These are phyloP conservation scores for Eurytoma adleriae DNA, from an alignment of 2,888 invertebrate genomes.

Conservation along the genomic window DNA sequence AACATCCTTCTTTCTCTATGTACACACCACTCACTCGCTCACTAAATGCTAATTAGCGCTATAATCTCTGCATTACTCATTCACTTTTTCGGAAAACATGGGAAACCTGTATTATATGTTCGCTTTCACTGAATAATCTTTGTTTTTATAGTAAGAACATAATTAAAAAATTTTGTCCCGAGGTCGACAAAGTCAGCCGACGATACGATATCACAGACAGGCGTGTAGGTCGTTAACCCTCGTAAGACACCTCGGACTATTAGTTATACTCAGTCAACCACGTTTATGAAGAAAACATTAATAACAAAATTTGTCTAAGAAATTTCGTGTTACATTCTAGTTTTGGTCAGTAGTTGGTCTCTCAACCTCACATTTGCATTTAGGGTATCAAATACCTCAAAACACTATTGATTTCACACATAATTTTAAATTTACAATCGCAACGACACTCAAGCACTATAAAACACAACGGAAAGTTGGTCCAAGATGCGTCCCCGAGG, in stretches of 20 bases:
- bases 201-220: slow-evolving; percentile 71
- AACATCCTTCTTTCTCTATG: slow-evolving; percentile 9
- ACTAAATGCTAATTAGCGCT: slow-evolving; percentile 9
- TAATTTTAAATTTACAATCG: slow-evolving; percentile 2
- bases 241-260: slow-evolving; percentile 36
- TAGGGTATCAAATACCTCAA: background rate
- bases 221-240: slow-evolving; percentile 49
- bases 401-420: background rate
- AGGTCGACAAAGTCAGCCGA: slow-evolving; percentile 52
- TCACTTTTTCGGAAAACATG: slow-evolving; percentile 35
- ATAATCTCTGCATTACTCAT: slow-evolving; percentile 40
- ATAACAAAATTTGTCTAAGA: slow-evolving; percentile 4
- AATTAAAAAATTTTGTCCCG: slow-evolving; percentile 35
- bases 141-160: slow-evolving; percentile 21
- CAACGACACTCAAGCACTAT: background rate
- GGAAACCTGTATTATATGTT: slow-evolving; percentile 23
- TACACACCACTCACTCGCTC: slow-evolving; percentile 3
- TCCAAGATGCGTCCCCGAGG: slow-evolving; percentile 25
- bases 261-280: background rate
- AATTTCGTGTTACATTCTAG: background rate
- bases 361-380: background rate
- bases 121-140: slow-evolving; percentile 18
- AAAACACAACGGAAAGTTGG: background rate
- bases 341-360: background rate
- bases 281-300: slow-evolving; percentile 45